Percentiles rank a stretch among this genome's conserved stretches.
phyloP scores from a whole-genome alignment of 2,113 vertebrate species.

The Neodontobutis hainanensis region DNA sequence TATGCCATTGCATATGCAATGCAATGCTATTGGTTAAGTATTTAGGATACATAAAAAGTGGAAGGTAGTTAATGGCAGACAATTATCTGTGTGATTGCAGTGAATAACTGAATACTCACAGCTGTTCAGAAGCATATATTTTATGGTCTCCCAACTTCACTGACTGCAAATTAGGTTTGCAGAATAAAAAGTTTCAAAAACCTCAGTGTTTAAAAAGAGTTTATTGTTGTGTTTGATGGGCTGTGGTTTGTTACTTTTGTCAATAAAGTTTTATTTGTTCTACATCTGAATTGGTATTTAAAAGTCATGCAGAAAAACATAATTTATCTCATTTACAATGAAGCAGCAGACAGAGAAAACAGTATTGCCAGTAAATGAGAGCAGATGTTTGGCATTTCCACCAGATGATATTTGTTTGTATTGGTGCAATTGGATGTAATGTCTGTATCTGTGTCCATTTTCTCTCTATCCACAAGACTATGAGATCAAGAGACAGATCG shows the following conservation, averaged over 20 bases:
- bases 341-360: constrained; percentile 32
- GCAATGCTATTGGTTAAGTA: neutral
- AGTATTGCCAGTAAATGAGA: constrained; percentile 24
- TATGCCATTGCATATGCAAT: too few species aligned
- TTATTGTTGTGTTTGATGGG: constrained; percentile 8
- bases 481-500: constrained; percentile 95
- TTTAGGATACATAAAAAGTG: constrained; percentile 5
- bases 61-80: constrained; percentile 14
- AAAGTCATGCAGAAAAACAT: constrained; percentile 39
- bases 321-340: constrained; percentile 46
- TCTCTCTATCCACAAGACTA: constrained; percentile 81
- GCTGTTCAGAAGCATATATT: constrained; percentile 43
- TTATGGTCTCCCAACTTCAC: constrained; percentile 22
- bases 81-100: constrained; percentile 28
- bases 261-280: constrained; percentile 33
- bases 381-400: constrained; percentile 59
- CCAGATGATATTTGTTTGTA: constrained; percentile 21
- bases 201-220: constrained; percentile 13
- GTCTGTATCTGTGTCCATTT: constrained; percentile 23
- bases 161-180: constrained; percentile 25
- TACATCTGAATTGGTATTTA: constrained; percentile 43
- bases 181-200: constrained; percentile 14
- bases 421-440: constrained; percentile 2
- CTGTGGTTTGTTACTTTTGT: constrained; percentile 28
- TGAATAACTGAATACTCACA: constrained; percentile 26